phyloP scores from a whole-genome alignment of 2,113 vertebrate genomes.

The Hemibagrus wyckioides region DNA sequence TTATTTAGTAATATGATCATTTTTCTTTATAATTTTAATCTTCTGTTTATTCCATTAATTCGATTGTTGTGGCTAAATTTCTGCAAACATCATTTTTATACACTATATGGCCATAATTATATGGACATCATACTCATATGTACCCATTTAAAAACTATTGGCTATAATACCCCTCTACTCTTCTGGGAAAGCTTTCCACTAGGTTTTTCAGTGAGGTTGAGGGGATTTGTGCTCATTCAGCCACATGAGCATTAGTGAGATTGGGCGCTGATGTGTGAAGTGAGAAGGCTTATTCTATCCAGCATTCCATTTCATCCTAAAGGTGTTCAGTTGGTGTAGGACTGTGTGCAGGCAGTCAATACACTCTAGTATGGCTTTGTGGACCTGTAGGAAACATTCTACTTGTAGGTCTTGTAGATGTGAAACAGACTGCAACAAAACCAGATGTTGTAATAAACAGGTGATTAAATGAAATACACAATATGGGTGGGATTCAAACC shows the following conservation, averaged over 20 bases:
- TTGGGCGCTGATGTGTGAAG: neutral
- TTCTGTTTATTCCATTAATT: neutral
- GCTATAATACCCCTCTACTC: neutral
- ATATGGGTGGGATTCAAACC: too few species aligned
- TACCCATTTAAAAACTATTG: neutral
- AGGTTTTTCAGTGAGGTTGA: neutral
- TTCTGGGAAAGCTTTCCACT: neutral
- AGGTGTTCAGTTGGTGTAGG: neutral
- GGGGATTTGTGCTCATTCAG: constrained; percentile 1
- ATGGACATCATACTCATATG: neutral
- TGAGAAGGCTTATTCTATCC: neutral
- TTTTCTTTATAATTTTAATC: too few species aligned
- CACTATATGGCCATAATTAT: neutral
- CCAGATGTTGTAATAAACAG: too few species aligned
- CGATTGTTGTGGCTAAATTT: neutral
- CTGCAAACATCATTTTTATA: neutral
- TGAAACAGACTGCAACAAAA: too few species aligned
- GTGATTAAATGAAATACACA: too few species aligned
- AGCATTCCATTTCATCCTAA: neutral
- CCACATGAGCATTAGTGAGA: neutral
- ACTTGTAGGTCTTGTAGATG: too few species aligned
- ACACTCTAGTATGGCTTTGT: neutral
- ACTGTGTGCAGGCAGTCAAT: neutral
- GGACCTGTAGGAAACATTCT: neutral
- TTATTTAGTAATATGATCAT: neutral